These are phyloP conservation scores for Zaprionus taronus DNA, from an alignment of 1,140 invertebrate species.

Conservation along the genomic window DNA sequence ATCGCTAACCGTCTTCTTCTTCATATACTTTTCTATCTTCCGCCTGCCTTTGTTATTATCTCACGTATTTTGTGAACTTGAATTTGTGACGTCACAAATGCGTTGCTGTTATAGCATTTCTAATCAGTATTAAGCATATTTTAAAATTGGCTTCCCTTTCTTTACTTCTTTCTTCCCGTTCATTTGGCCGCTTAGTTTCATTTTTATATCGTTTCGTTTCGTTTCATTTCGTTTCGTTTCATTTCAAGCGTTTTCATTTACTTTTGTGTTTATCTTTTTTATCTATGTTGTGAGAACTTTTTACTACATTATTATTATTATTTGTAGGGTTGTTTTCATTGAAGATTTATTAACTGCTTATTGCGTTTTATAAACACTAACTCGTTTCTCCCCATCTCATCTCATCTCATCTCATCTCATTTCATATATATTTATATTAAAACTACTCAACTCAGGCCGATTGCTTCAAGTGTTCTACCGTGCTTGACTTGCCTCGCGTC, in stretches of 20 bases:
- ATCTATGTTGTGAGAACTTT: slow-evolving; percentile 63
- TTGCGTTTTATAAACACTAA: slow-evolving; percentile 83
- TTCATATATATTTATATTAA: slow-evolving; percentile 47
- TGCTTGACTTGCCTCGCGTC: neutral
- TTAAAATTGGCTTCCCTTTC: slow-evolving; percentile 62
- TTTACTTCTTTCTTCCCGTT: slow-evolving; percentile 14
- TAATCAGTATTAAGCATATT: slow-evolving; percentile 36
- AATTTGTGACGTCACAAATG: slow-evolving; percentile 54
- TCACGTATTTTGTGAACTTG: slow-evolving; percentile 23
- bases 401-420: neutral
- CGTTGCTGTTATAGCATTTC: slow-evolving; percentile 12
- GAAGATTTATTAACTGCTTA: slow-evolving; percentile 67
- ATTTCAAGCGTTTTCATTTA: slow-evolving; percentile 40
- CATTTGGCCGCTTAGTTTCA: slow-evolving; percentile 79
- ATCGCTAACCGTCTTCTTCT: slow-evolving; percentile 32
- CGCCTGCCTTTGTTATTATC: slow-evolving; percentile 23
- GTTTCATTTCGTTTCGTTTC: slow-evolving; percentile 32
- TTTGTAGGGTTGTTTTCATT: slow-evolving; percentile 31
- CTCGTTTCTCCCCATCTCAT: slow-evolving; percentile 34
- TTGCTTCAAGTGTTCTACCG: slow-evolving; percentile 21
- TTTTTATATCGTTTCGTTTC: slow-evolving; percentile 44
- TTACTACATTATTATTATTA: slow-evolving; percentile 52
- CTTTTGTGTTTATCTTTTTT: slow-evolving; percentile 27
- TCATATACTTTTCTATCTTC: neutral
- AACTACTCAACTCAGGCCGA: slow-evolving; percentile 78